Conservation (phyloP, 2,113 vertebrate genomes). For the Petrocephalus zakoni region DNA sequence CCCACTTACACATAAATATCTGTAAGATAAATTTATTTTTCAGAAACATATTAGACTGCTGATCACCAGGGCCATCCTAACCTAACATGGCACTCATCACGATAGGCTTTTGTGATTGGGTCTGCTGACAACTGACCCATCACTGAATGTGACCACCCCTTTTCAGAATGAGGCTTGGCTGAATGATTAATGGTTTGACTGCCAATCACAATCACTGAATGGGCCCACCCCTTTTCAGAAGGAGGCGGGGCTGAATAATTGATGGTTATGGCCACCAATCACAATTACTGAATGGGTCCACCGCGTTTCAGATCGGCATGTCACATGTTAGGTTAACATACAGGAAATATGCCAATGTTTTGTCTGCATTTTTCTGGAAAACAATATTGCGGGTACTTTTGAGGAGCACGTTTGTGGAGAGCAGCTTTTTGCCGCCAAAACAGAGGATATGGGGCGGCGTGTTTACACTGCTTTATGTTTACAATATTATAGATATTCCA, state of each 20-base stretch:
- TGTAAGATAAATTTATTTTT: not conserved
- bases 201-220: too few species aligned
- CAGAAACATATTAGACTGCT: not conserved
- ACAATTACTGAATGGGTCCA: not conserved
- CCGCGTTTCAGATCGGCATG: not conserved
- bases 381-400: not conserved
- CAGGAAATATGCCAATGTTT: not conserved
- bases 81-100: not conserved
- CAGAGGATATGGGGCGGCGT: not conserved
- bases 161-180: too few species aligned
- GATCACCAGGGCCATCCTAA: not conserved
- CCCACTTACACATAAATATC: not conserved
- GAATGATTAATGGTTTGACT: too few species aligned
- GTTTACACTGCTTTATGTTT: not conserved
- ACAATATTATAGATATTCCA: not conserved
- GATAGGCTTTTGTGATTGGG: not conserved
- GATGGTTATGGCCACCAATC: not conserved
- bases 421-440: not conserved
- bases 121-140: not conserved
- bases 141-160: too few species aligned
- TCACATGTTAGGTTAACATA: not conserved
- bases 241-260: too few species aligned
- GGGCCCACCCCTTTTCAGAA: too few species aligned
- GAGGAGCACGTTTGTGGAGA: not conserved
- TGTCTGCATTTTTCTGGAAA: not conserved